A percentile compares a stretch with the other conserved stretches of the same genome.
Evolutionary conservation across 2,888 invertebrate species (phyloP).

Genomic region (Scotopteryx bipunctaria): DNA sequence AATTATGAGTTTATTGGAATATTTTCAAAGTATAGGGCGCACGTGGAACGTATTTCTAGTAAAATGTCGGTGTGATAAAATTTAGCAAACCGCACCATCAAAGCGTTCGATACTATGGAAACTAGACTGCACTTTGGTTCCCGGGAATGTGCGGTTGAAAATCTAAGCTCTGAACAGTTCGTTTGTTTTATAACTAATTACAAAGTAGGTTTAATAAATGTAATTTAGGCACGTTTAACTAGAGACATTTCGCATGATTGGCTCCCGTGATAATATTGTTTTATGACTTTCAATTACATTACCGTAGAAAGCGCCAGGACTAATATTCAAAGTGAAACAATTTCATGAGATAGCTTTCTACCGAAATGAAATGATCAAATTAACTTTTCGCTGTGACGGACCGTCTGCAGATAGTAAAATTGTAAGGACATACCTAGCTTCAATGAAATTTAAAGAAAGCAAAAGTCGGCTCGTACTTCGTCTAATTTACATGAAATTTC

Average conservation of each 20-base stretch:
- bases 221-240: neutral
- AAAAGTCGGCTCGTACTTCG: conserved; percentile 59
- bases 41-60: conserved; percentile 17
- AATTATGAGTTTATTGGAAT: conserved; percentile 24
- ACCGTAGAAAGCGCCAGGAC: conserved; percentile 4
- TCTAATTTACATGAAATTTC: conserved; percentile 78
- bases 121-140: neutral
- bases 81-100: neutral
- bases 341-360: conserved; percentile 26
- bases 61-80: too few species aligned
- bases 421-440: conserved; percentile 43
- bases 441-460: conserved; percentile 63
- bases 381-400: conserved; percentile 46
- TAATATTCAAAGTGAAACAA: conserved; percentile 26
- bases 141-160: neutral
- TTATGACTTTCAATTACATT: conserved; percentile 17
- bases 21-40: conserved; percentile 17
- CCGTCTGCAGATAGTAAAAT: conserved; percentile 57
- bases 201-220: neutral
- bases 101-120: neutral
- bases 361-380: conserved; percentile 45
- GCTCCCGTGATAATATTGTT: conserved; percentile 12
- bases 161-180: neutral
- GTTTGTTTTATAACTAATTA: neutral
- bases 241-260: conserved; percentile 13